These are phyloP conservation scores for Ataeniobius toweri DNA, from an alignment of 2,797 vertebrate species.

Conservation along the genomic window DNA sequence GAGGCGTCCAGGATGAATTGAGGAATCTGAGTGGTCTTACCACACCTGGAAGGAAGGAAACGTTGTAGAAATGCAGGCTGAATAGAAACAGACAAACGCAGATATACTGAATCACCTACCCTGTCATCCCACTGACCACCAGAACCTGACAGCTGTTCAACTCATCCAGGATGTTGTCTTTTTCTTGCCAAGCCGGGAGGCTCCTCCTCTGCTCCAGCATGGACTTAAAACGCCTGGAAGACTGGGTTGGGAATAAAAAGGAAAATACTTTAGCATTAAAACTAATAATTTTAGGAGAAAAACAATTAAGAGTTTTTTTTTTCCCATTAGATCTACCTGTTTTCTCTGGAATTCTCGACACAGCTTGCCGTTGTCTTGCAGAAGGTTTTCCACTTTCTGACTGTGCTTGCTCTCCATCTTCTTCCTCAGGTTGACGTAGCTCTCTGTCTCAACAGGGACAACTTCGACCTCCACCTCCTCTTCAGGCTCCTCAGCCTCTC, in stretches of 20 bases:
- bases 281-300: background rate
- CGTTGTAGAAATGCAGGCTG: background rate
- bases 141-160: slow-evolving; percentile 89
- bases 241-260: slow-evolving; percentile 67
- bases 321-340: slow-evolving; percentile 68
- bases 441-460: slow-evolving; percentile 86
- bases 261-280: background rate
- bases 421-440: slow-evolving; percentile 91
- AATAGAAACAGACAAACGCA: background rate
- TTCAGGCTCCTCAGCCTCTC: slow-evolving; percentile 76
- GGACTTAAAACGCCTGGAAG: slow-evolving; percentile 85
- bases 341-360: slow-evolving; percentile 86
- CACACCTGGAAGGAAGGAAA: slow-evolving; percentile 82
- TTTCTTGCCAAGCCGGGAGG: slow-evolving; percentile 93
- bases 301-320: background rate
- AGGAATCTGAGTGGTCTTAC: slow-evolving; percentile 98
- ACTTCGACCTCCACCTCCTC: slow-evolving; percentile 77
- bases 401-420: slow-evolving; percentile 84
- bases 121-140: slow-evolving; percentile 97
- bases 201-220: slow-evolving; percentile 91
- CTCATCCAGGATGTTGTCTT: slow-evolving; percentile 84
- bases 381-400: slow-evolving; percentile 76
- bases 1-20: slow-evolving; percentile 95
- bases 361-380: slow-evolving; percentile 88
- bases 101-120: slow-evolving; percentile 77